Evolutionary conservation across 2,888 invertebrate species (phyloP).

Genomic region (Cerastis leucographa): DNA sequence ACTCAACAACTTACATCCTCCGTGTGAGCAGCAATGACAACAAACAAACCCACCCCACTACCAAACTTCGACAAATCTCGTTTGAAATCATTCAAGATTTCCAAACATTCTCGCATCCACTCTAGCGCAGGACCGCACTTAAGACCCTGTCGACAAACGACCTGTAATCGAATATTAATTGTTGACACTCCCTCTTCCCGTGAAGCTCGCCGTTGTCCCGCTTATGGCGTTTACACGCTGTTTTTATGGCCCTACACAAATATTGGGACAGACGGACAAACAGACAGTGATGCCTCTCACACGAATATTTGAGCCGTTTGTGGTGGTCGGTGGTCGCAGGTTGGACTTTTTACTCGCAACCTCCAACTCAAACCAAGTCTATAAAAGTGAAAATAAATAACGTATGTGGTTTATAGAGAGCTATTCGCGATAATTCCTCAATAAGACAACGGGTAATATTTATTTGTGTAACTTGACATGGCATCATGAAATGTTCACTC

Average conservation of each 20-base stretch:
- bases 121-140: slow-evolving; percentile 44
- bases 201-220: slow-evolving; percentile 58
- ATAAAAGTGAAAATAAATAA: neutral
- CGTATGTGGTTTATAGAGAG: neutral
- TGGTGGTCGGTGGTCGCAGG: neutral
- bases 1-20: slow-evolving; percentile 2
- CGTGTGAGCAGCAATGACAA: neutral
- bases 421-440: neutral
- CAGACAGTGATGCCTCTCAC: slow-evolving; percentile 56
- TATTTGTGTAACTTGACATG: neutral
- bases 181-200: slow-evolving; percentile 66
- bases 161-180: slow-evolving; percentile 70
- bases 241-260: slow-evolving; percentile 63
- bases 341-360: neutral
- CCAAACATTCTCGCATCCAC: slow-evolving; percentile 17
- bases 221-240: slow-evolving; percentile 65
- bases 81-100: slow-evolving; percentile 24
- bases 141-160: slow-evolving; percentile 51
- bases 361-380: neutral
- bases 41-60: slow-evolving; percentile 18
- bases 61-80: slow-evolving; percentile 31
- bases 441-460: neutral
- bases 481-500: neutral
- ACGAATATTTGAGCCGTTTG: slow-evolving; percentile 35
- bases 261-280: slow-evolving; percentile 67